Base-by-base conservation (phyloP, 2,888 invertebrate genomes). In the Sialis lutaria region DNA sequence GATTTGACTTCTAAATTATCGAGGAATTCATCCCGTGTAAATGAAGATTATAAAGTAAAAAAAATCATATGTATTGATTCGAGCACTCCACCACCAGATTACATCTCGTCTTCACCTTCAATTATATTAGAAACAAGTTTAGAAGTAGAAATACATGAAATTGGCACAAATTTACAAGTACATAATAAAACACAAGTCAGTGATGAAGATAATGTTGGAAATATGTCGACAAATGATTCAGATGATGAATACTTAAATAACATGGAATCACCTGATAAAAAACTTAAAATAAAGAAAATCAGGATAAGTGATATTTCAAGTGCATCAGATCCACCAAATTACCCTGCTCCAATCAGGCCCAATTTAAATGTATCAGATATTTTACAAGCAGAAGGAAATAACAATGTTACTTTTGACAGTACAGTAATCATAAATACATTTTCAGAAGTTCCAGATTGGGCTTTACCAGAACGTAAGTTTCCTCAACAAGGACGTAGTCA, bases 401-500 rank as follows among this genome's bases (percentile, higher is more conserved):
- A 22, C 22, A 35, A 9, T 10, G 33, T 42, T 32, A 33, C 12
- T 32, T 9, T 35, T 41, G 46, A 5, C 39, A 40, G 2, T 31
- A 40, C 13, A 32, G 13, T 32, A 47, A 22, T 22, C 22, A 22
- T 22, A 22, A 22, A 22, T 22, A 22, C 22, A 22, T 22, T 22
- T 22, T 22, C 22, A 22, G 22, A 22, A 22, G 22, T 22, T 22
- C 22, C 22, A 22, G 22, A 22, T 22, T 22, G 22, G 22, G 22
- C 30, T 10, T 31, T 46, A 12, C 47, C 47, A 31, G 32, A 32
- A 13, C 33, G 47, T 31, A 47, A 47, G 35, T 47, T 33, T 35
- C 47, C 47, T 8, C 33, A 47, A 35, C 77, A 79, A 53, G 82
- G 82, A 6, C 68, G 86, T 6, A 79, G 82, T 52, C 82, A 84